These are phyloP conservation scores for Octodon degus DNA, from an alignment of 2,113 vertebrate genomes.

Conservation along the genomic window DNA sequence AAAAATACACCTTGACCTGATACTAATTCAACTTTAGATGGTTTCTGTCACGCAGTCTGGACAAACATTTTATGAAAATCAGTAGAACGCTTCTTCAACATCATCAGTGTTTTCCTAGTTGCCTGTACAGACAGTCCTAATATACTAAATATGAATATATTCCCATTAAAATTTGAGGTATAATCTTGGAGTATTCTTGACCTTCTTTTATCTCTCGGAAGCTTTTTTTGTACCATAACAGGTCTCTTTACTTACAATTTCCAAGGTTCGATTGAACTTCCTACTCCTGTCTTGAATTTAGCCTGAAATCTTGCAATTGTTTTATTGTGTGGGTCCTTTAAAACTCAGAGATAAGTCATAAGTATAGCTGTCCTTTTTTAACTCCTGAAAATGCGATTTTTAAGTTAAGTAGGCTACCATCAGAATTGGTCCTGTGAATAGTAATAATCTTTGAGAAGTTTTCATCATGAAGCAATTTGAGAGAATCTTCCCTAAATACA, in stretches of 20 bases:
- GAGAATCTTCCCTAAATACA: not conserved
- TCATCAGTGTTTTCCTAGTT: slow-evolving; percentile 15
- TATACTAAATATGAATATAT: not conserved
- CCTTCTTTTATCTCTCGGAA: not conserved
- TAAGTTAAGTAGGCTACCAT: slow-evolving; percentile 1
- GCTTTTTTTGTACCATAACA: not conserved
- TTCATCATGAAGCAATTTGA: not conserved
- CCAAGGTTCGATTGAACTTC: not conserved
- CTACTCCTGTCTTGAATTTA: not conserved
- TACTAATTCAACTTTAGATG: not conserved
- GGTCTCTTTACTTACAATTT: not conserved
- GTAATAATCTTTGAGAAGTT: not conserved
- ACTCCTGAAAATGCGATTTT: not conserved
- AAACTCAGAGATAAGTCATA: not conserved
- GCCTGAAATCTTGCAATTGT: not conserved
- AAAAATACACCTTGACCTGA: not conserved
- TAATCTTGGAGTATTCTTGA: not conserved
- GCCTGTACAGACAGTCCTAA: not conserved
- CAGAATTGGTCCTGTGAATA: not conserved
- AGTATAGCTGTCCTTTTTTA: not conserved
- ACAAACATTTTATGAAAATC: slow-evolving; percentile 6
- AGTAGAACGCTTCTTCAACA: not conserved
- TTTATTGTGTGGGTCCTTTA: not conserved
- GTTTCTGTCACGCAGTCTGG: slow-evolving; percentile 38
- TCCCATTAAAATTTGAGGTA: not conserved